Evolutionary conservation across 2,888 invertebrate species (phyloP), one percentile per base, ranked within the genome.

Genomic region (Tupiocoris notatus): DNA sequence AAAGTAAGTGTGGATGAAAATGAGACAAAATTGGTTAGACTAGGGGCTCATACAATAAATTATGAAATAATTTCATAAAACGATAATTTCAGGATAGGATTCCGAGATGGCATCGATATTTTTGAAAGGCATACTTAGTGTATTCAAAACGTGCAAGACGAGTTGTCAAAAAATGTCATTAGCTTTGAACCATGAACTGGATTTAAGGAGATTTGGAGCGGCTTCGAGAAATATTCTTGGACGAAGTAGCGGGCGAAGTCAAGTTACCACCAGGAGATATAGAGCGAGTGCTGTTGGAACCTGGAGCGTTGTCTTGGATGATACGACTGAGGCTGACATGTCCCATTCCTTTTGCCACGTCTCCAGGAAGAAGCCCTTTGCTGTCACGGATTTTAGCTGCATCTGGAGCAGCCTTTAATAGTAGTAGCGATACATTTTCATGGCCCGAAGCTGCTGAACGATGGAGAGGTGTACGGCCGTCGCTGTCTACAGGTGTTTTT

Each of bases 381-480:
- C 24, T 18, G 58, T 80, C 80, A n/a, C 65, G 24, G 12, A 76
- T 56, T 6, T 57, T 22, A 16, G 77, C 68, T 1, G 77, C 9
- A 1, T 75, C 22, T 6, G 79, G 79, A 25, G 57, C 56, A 6
- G 66, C 62, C 16, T 65, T 17, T 18, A 79, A 39, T 7, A 80
- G 75, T 1, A 76, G 57, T 63, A 74, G 54, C n/a, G 75, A 54
- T 21, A 75, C 58, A 21, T 61, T 68, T 18, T 59, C 58, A 64
- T 79, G 77, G 1, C 75, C 75, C 17, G 67, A 66, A 74, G 79
- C 80, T n/a, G 83, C 78, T 2, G 83, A 92, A 83, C 94, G 90
- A 84, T 95, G 94, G 21, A 95, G 86, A 22, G 90, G 89, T 39
- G 91, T 93, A 83, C 91, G 90, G 0, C 93, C 93, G 85, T 95